These are phyloP conservation scores for Pogonomyrmex barbatus DNA, from an alignment of 1,140 invertebrate genomes.

Conservation along the genomic window DNA sequence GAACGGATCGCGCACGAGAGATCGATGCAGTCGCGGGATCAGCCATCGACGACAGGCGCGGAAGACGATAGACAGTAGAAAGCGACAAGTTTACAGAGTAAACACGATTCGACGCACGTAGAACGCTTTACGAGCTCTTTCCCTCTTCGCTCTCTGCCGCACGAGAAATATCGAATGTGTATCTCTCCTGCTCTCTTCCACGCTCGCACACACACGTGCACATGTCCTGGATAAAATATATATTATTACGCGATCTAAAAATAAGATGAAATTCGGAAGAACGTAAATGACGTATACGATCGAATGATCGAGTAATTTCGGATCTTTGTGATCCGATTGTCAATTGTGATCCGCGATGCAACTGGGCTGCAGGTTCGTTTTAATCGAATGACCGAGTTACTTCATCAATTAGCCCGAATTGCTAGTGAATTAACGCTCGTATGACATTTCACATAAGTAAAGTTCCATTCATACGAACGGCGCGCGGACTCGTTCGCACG, in stretches of 20 bases:
- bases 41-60: constrained; percentile 36
- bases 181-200: constrained; percentile 31
- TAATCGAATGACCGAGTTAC: not conserved
- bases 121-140: constrained; percentile 58
- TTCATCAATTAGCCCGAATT: not conserved
- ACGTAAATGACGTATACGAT: not conserved
- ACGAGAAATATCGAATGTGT: constrained; percentile 29
- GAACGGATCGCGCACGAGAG: constrained; percentile 74
- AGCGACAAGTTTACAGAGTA: constrained; percentile 75
- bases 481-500: constrained; percentile 55
- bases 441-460: not conserved
- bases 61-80: constrained; percentile 46
- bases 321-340: not conserved
- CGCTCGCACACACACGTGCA: constrained; percentile 28
- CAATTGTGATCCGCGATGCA: not conserved
- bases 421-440: constrained; percentile 32
- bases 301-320: not conserved
- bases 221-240: constrained; percentile 11
- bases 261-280: not conserved
- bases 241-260: constrained; percentile 51
- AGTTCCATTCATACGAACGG: constrained; percentile 40
- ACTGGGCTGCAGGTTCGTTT: not conserved
- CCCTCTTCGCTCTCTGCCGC: not conserved
- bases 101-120: constrained; percentile 76
- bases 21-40: constrained; percentile 74